These are phyloP conservation scores for Eleutherodactylus coqui DNA, from an alignment of 2,797 vertebrate species.

Conservation along the genomic window DNA sequence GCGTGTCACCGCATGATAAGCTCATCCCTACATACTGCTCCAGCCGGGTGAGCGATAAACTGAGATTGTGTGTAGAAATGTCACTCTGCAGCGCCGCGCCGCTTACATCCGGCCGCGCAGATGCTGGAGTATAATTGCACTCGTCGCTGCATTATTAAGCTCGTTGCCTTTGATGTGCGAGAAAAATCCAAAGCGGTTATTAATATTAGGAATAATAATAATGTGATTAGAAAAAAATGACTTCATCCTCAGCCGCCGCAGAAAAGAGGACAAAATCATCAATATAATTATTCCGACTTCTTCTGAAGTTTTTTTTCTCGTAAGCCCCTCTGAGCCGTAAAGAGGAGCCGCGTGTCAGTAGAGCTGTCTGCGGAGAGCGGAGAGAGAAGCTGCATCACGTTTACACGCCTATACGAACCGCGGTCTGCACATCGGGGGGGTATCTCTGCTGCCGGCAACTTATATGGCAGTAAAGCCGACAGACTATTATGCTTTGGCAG, in stretches of 20 bases:
- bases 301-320: neutral
- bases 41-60: constrained; percentile 43
- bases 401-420: no score
- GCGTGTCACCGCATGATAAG: constrained; percentile 49
- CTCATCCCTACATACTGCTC: constrained; percentile 15
- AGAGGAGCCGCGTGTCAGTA: no score
- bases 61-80: constrained; percentile 39
- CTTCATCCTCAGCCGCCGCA: neutral
- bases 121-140: neutral
- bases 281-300: neutral
- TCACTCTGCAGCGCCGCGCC: neutral
- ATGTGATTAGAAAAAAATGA: neutral
- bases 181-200: neutral
- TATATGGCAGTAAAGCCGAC: no score
- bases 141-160: constrained; percentile 13
- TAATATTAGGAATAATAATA: constrained; percentile 1
- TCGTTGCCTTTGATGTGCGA: constrained; percentile 38
- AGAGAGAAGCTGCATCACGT: no score
- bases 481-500: no score
- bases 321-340: neutral
- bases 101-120: constrained; percentile 8
- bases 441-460: no score
- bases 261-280: neutral
- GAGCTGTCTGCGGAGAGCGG: no score
- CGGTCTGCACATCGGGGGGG: no score